A percentile compares a stretch with the other conserved stretches of the same genome.
Evolutionary conservation across 92 coral and sea anemone genomes (phyloP).

Genomic region (Blastomussa wellsi): DNA sequence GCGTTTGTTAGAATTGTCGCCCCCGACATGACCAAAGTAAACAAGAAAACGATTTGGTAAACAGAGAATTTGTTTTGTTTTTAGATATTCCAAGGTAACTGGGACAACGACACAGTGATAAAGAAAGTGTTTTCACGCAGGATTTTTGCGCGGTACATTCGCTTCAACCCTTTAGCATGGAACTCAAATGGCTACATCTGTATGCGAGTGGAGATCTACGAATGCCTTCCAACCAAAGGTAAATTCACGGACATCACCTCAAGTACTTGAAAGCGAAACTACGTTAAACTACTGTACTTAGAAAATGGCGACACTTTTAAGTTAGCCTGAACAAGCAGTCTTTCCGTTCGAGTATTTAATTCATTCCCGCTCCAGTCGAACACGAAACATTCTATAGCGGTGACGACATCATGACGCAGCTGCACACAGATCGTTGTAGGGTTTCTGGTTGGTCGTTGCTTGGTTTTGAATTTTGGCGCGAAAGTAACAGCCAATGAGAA

Average conservation of each 20-base stretch:
- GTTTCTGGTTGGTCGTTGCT: not conserved
- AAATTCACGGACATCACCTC: slow-evolving; percentile 6
- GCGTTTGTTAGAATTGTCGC: too few species aligned
- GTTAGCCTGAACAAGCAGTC: not conserved
- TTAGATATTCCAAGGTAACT: slow-evolving; percentile 86
- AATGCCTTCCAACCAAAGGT: slow-evolving; percentile 90
- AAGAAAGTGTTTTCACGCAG: slow-evolving; percentile 55
- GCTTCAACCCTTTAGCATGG: slow-evolving; percentile 83
- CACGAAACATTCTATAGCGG: not conserved
- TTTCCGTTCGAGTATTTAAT: not conserved
- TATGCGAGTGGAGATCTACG: slow-evolving; percentile 88
- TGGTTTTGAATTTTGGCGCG: not conserved
- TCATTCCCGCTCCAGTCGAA: not conserved
- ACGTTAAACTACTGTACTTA: not conserved
- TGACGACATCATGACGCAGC: too few species aligned
- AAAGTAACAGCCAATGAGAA: not conserved
- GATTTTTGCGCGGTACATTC: slow-evolving; percentile 80
- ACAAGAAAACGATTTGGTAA: too few species aligned
- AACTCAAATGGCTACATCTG: slow-evolving; percentile 59
- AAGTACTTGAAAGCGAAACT: not conserved
- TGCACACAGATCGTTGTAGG: too few species aligned
- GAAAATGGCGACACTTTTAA: too few species aligned
- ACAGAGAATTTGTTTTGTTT: not conserved
- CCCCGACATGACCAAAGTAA: too few species aligned
- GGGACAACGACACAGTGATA: slow-evolving; percentile 84